Percentiles rank a stretch among this genome's conserved stretches.
Conservation (phyloP, 2,888 invertebrate species). For the Microplitis deprimator region DNA sequence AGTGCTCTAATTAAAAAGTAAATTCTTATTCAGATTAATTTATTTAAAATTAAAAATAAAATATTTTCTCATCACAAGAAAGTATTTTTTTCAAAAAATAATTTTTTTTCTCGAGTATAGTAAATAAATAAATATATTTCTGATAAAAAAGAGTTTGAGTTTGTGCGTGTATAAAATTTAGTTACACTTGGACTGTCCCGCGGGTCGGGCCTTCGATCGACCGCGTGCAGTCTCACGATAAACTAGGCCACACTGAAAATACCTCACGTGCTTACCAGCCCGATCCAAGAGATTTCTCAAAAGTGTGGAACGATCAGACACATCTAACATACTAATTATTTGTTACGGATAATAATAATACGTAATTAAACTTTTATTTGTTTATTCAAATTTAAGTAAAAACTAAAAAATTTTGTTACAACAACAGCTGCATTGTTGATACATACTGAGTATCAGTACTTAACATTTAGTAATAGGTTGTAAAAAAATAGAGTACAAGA, state of each 20-base stretch:
- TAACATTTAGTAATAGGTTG: too few species aligned
- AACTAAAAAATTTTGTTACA: too few species aligned
- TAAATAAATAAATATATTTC: neutral
- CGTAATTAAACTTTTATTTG: neutral
- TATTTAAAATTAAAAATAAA: too few species aligned
- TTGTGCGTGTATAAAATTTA: constrained; percentile 37
- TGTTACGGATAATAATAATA: neutral
- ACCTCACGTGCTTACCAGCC: constrained; percentile 39
- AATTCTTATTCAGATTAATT: too few species aligned
- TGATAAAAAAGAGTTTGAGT: neutral
- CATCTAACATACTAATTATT: neutral
- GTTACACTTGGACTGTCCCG: constrained; percentile 38
- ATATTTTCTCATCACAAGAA: too few species aligned
- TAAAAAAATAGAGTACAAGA: neutral
- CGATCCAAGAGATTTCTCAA: constrained; percentile 36
- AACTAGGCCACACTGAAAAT: constrained; percentile 46
- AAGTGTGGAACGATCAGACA: constrained; percentile 10
- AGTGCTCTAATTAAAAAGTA: too few species aligned
- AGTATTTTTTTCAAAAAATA: too few species aligned
- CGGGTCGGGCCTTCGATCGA: constrained; percentile 40
- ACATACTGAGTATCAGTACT: too few species aligned
- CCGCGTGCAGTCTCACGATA: constrained; percentile 41
- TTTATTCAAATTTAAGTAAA: too few species aligned
- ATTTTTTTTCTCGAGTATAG: neutral
- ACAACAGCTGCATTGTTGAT: too few species aligned